Percentiles rank a stretch among this genome's conserved stretches.
phyloP scores from a whole-genome alignment of 2,888 invertebrate species.

The Odontocerum albicorne region DNA sequence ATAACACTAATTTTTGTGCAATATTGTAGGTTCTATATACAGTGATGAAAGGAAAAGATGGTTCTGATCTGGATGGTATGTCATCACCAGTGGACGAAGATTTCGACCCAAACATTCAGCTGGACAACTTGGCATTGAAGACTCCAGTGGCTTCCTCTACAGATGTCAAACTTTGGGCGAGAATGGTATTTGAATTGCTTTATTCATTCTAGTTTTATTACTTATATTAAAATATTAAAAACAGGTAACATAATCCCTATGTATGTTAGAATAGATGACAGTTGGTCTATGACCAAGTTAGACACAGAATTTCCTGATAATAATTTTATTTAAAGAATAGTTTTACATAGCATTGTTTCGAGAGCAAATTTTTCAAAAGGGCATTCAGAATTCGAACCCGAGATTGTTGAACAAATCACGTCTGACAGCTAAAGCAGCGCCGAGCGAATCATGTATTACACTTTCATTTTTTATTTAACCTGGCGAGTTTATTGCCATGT shows the following conservation, averaged over 20 bases:
- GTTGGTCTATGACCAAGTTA: no score
- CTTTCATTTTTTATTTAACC: no score
- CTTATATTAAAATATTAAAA: neutral
- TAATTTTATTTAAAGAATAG: no score
- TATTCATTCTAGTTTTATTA: neutral
- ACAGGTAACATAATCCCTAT: neutral
- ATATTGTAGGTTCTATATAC: conserved; percentile 60
- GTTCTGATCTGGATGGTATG: conserved; percentile 56
- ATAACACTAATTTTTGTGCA: no score
- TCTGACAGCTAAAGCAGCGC: no score
- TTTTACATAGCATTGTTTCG: no score
- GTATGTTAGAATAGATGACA: neutral
- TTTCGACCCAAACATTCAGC: conserved; percentile 71
- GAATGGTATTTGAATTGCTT: conserved; percentile 47
- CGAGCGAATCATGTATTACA: no score
- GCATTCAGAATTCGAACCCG: no score
- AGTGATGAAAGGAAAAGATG: conserved; percentile 59
- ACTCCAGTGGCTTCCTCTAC: conserved; percentile 49
- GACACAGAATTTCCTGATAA: no score
- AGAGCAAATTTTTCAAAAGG: no score
- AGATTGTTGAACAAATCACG: no score
- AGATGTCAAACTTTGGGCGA: conserved; percentile 56
- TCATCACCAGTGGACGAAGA: conserved; percentile 63
- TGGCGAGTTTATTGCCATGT: no score
- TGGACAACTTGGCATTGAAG: conserved; percentile 67